Evolutionary conservation across 2,888 invertebrate species (phyloP), one percentile per base, ranked within the genome.

Genomic region (Phorcus lineatus): DNA sequence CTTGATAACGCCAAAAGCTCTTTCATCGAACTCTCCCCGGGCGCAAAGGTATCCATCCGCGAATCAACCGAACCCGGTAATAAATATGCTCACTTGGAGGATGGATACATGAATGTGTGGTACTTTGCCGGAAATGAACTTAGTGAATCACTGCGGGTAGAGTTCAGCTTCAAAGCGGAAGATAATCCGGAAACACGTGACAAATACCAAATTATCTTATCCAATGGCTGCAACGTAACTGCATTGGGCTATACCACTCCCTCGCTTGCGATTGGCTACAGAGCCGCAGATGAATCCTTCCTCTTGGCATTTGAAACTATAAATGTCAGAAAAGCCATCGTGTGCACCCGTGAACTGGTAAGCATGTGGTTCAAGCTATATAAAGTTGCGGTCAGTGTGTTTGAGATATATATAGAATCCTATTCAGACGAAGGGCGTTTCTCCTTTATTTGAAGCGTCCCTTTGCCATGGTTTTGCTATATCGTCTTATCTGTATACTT

Each of bases 221-320:
- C 86, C 78, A 86, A 86, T 77, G 86, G 86, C 16, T 86, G 86
- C 78, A 86, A 86, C 78, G 82, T 85, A 11, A 83, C 85, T 19
- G 80, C 77, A 13, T 55, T 85, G 17, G 86, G 85, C 0, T 86
- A 85, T 75, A 84, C 82, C n/a, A 80, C 84, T 17, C 86, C 86
- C 0, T 84, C 86, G 0, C 78, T 86, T 47, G 85, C 85, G 62
- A 81, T 86, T 67, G 85, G 85, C 24, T 86, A 85, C 76, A 79
- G 85, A 11, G 81, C 86, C 0, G 77, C 77, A 1, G 86, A 86
- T 74, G 81, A 83, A 47, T 82, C 84, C 24, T 84, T 85, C 67
- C 80, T 85, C 19, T 76, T 86, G 31, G 85, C 84, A 13, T 83
- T 86, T 24, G 83, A 86, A 67, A 86, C 86, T 0, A 47, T 78